Evolutionary conservation across 1,140 invertebrate species (phyloP), one percentile per base, ranked within the genome.

Genomic region (Ladona fulva): DNA sequence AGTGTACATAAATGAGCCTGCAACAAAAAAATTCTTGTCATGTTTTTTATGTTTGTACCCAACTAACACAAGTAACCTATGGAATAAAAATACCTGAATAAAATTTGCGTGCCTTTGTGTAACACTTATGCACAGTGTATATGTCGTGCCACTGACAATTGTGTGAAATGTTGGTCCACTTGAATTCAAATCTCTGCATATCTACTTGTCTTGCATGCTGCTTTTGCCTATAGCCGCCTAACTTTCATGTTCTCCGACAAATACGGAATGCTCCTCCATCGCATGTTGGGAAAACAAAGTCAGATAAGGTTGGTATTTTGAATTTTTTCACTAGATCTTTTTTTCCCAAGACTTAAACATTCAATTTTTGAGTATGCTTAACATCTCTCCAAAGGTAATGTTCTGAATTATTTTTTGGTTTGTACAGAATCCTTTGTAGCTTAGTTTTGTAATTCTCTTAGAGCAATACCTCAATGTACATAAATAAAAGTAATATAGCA

Each of bases 201-300:
- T 59, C 7, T 52, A 83, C 86, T 82, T 83, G 82, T 77, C 86
- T 86, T 87, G 85, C 86, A 87, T 87, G 86, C 85, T 85, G 86
- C 85, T 81, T 84, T 83, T 83, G 78, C 44, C 76, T 83, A 81
- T 88, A 93, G 92, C 91, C 92, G 83, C 84, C 89, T 80, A 93
- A 94, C 87, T 90, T 93, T 85, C 89, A 91, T 83, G 89, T 91
- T 82, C 90, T 95, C 86, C 88, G 91, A 84, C 88, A 90, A 81
- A 87, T 95, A 79, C 90, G 93, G 84, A 90, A 92, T 87, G 93
- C 92, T 76, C 92, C 92, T 80, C 93, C 93, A 25, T 95, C 93
- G 81, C 90, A 94, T 89, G 84, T 92, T 84, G 89, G 90, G 84
- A 95, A 91, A 89, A 94, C 90, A 82, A 94, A 93, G 86, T 95